A percentile compares a stretch with the other conserved stretches of the same genome.
phyloP scores from a whole-genome alignment of 2,113 vertebrate genomes.

The Oenanthe oenanthe region DNA sequence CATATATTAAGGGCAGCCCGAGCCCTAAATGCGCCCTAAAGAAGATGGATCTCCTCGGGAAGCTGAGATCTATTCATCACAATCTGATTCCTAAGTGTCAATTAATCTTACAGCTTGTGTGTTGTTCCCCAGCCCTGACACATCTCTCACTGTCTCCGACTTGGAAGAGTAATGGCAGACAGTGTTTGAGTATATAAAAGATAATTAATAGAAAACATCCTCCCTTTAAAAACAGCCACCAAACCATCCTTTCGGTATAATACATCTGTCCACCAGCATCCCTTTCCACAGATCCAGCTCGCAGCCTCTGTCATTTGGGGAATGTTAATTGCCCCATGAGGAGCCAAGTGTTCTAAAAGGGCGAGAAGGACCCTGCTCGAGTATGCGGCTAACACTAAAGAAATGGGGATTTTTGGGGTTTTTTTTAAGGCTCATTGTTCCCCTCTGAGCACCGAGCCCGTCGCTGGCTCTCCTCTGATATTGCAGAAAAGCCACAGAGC shows the following conservation, averaged over 20 bases:
- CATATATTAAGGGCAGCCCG: slow-evolving; percentile 59
- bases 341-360: not conserved
- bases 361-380: not conserved
- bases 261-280: not conserved
- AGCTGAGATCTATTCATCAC: slow-evolving; percentile 24
- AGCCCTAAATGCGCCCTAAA: slow-evolving; percentile 47
- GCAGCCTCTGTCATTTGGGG: not conserved
- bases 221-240: slow-evolving; percentile 49
- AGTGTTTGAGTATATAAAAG: slow-evolving; percentile 68
- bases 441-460: not conserved
- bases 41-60: slow-evolving; percentile 35
- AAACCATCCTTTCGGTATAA: slow-evolving; percentile 32
- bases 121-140: slow-evolving; percentile 30
- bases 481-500: not conserved
- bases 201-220: slow-evolving; percentile 67
- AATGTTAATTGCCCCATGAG: slow-evolving; percentile 24
- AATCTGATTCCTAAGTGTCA: slow-evolving; percentile 41
- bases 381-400: not conserved
- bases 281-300: not conserved
- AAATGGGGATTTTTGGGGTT: not conserved
- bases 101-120: slow-evolving; percentile 27
- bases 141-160: slow-evolving; percentile 41
- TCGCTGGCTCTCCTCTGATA: not conserved
- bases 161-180: slow-evolving; percentile 17
- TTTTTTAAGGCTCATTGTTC: not conserved